A percentile compares a stretch with the other conserved stretches of the same genome.
These are phyloP conservation scores for Diogma glabrata DNA, from an alignment of 2,888 invertebrate species.

Conservation along the genomic window DNA sequence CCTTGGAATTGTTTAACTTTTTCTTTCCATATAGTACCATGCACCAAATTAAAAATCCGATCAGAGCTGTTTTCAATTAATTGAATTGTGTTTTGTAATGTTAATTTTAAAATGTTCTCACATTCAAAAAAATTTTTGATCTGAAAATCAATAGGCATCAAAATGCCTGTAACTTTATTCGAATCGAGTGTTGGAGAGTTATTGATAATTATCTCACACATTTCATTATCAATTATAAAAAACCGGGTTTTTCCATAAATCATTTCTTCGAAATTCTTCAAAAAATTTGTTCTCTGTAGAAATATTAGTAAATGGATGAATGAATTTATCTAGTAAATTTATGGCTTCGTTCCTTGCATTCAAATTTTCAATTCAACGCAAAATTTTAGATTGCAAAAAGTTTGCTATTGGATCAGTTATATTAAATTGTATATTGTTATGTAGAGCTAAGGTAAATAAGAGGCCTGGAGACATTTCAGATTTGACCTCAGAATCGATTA, in stretches of 20 bases:
- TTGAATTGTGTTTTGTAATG: slow-evolving; percentile 13
- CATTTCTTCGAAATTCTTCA: slow-evolving; percentile 4
- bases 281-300: slow-evolving; percentile 11
- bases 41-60: slow-evolving; percentile 11
- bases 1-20: slow-evolving; percentile 11
- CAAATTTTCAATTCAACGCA: background rate
- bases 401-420: background rate
- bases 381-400: background rate
- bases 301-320: background rate
- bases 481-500: background rate
- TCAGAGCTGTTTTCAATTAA: background rate
- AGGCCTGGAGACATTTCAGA: background rate
- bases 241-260: background rate
- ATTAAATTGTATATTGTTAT: slow-evolving; percentile 8
- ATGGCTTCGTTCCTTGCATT: background rate
- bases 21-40: slow-evolving; percentile 15
- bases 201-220: slow-evolving; percentile 14
- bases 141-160: slow-evolving; percentile 16
- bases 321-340: background rate
- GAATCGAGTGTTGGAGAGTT: slow-evolving; percentile 10
- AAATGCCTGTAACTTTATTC: slow-evolving; percentile 14
- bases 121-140: slow-evolving; percentile 12
- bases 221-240: slow-evolving; percentile 11
- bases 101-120: slow-evolving; percentile 14
- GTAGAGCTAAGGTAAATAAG: slow-evolving; percentile 11